Percentiles rank a stretch among this genome's conserved stretches.
These are phyloP conservation scores for Campopleginae sp. DNA, from an alignment of 2,888 invertebrate species.

Conservation along the genomic window DNA sequence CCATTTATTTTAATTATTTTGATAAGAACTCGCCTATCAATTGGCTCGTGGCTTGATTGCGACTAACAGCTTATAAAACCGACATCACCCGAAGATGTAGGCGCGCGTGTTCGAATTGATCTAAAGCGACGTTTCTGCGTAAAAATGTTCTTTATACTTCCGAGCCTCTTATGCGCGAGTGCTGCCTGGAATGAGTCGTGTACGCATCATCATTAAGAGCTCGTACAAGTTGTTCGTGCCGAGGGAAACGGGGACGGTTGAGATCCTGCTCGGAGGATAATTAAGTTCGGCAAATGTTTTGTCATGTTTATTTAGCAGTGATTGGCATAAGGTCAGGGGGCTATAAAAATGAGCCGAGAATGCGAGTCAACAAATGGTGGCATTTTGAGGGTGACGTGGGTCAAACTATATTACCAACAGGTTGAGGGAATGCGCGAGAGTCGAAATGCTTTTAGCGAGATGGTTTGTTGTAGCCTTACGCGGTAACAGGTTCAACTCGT, in stretches of 20 bases:
- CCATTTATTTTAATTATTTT: neutral
- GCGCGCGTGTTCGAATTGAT: neutral
- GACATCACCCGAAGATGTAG: neutral
- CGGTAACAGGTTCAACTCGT: constrained; percentile 16
- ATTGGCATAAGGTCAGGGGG: neutral
- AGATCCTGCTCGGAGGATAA: too few species aligned
- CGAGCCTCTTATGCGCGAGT: neutral
- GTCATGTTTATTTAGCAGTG: neutral
- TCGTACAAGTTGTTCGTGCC: neutral
- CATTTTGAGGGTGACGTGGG: neutral
- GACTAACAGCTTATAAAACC: neutral
- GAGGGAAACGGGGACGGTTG: neutral
- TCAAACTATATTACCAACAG: neutral
- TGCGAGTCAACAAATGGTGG: neutral
- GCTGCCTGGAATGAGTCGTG: neutral
- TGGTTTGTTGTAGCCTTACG: neutral
- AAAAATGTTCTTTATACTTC: neutral
- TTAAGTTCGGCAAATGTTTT: neutral
- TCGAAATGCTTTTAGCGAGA: neutral
- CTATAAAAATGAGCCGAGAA: neutral
- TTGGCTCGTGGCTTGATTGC: neutral
- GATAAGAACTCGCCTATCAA: neutral
- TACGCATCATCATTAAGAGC: neutral
- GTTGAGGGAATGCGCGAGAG: neutral
- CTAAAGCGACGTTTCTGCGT: neutral